Conservation (phyloP, 2,888 invertebrate species). For the Margaritifera margaritifera region DNA sequence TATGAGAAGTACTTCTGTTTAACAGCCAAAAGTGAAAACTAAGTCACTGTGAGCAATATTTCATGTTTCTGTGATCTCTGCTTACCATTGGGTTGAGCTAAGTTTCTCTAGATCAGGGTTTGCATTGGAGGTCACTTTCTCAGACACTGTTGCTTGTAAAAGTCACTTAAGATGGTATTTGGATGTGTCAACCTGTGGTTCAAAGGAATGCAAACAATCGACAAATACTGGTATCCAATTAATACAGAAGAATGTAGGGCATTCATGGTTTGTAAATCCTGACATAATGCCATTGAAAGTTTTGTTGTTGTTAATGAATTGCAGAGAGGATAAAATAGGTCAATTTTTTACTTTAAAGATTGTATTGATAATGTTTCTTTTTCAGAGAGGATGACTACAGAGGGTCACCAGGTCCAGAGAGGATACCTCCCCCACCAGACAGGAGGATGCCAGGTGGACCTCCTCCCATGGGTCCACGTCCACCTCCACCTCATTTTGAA, state of each 20-base stretch:
- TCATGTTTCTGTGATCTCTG: too few relatives aligned
- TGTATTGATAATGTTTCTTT: slow-evolving; percentile 7
- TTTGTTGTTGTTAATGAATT: neutral
- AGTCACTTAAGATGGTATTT: too few relatives aligned
- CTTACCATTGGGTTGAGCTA: too few relatives aligned
- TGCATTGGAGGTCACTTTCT: too few relatives aligned
- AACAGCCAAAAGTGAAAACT: too few relatives aligned
- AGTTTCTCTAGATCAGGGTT: too few relatives aligned
- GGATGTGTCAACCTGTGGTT: too few relatives aligned
- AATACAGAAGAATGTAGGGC: neutral
- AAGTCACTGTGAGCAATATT: too few relatives aligned
- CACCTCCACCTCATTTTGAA: slow-evolving; percentile 37
- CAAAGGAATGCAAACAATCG: too few relatives aligned
- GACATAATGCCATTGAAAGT: neutral
- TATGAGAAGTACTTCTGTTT: too few relatives aligned
- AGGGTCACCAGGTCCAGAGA: slow-evolving; percentile 38
- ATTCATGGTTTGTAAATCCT: neutral
- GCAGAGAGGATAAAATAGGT: neutral
- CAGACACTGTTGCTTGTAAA: too few relatives aligned
- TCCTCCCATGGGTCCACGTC: slow-evolving; percentile 35
- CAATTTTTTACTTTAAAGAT: neutral
- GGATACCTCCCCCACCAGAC: slow-evolving; percentile 38
- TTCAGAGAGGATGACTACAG: slow-evolving; percentile 47
- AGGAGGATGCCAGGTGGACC: slow-evolving; percentile 36
- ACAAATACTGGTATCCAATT: neutral